Evolutionary conservation across 1,140 invertebrate genomes (phyloP).

Genomic region (Nixonia krombeini): DNA sequence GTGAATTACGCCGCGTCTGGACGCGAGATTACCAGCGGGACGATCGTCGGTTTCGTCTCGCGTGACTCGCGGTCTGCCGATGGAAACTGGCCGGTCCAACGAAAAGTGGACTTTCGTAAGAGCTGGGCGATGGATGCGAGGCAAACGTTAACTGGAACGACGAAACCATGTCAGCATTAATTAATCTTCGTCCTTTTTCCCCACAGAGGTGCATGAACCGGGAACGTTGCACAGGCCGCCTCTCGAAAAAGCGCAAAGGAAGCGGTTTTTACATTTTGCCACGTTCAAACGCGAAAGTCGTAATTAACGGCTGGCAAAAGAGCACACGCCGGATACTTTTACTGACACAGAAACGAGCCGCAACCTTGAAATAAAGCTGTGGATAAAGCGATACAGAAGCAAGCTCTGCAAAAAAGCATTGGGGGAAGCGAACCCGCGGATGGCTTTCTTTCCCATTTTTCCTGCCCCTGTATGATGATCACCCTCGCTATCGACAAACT

Average conservation of each 20-base stretch:
- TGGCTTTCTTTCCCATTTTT: too few relatives aligned
- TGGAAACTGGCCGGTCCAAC: too few relatives aligned
- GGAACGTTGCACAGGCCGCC: background rate
- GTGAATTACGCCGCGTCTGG: constrained; percentile 53
- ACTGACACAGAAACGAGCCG: too few relatives aligned
- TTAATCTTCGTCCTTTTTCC: background rate
- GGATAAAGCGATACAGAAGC: constrained; percentile 12
- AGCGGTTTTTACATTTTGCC: too few relatives aligned
- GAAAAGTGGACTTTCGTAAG: constrained; percentile 1
- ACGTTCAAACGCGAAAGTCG: too few relatives aligned
- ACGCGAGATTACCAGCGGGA: constrained; percentile 27
- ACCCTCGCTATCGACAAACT: too few relatives aligned
- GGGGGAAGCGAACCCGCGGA: too few relatives aligned
- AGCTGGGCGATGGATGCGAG: background rate
- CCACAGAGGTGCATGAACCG: background rate
- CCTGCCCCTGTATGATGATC: too few relatives aligned
- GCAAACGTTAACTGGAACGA: background rate
- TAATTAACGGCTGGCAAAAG: too few relatives aligned
- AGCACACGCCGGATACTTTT: too few relatives aligned
- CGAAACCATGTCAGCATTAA: background rate
- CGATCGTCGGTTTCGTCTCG: constrained; percentile 19
- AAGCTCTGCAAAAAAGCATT: constrained; percentile 18
- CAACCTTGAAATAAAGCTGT: constrained; percentile 28
- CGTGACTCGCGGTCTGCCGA: constrained; percentile 19
- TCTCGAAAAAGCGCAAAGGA: too few relatives aligned